Evolutionary conservation across 2,113 vertebrate genomes (phyloP).

Genomic region (Cromileptes altivelis): DNA sequence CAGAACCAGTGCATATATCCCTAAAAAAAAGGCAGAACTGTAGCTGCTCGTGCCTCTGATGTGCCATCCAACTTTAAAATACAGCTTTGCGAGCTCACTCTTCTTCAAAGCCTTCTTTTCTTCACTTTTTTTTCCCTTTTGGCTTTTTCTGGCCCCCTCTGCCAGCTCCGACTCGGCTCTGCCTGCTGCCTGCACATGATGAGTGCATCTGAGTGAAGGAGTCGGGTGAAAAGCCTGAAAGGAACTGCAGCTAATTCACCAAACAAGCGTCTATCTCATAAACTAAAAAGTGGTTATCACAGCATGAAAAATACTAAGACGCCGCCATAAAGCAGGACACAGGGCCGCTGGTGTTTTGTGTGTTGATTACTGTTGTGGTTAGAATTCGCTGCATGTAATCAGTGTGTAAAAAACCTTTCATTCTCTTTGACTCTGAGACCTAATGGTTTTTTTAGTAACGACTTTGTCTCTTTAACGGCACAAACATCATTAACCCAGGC

Average conservation of each 20-base stretch:
- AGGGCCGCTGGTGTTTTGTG: slow-evolving; percentile 23
- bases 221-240: slow-evolving; percentile 52
- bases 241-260: slow-evolving; percentile 49
- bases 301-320: slow-evolving; percentile 8
- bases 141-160: slow-evolving; percentile 39
- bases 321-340: slow-evolving; percentile 16
- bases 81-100: slow-evolving; percentile 61
- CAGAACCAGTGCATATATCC: slow-evolving; percentile 34
- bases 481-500: slow-evolving; percentile 67
- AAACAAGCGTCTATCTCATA: slow-evolving; percentile 18
- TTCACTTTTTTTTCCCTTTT: not conserved
- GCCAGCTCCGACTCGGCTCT: slow-evolving; percentile 46
- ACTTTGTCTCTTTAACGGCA: slow-evolving; percentile 63
- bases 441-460: slow-evolving; percentile 69
- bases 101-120: slow-evolving; percentile 67
- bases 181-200: slow-evolving; percentile 50
- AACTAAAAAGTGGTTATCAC: slow-evolving; percentile 24
- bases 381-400: slow-evolving; percentile 55
- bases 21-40: slow-evolving; percentile 50
- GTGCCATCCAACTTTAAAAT: slow-evolving; percentile 76
- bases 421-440: slow-evolving; percentile 46
- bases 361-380: slow-evolving; percentile 53
- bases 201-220: slow-evolving; percentile 52
- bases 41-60: slow-evolving; percentile 64
- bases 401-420: slow-evolving; percentile 27